These are phyloP conservation scores for Typhlichthys eigenmanni DNA, from an alignment of 2,797 vertebrate species.

Conservation along the genomic window DNA sequence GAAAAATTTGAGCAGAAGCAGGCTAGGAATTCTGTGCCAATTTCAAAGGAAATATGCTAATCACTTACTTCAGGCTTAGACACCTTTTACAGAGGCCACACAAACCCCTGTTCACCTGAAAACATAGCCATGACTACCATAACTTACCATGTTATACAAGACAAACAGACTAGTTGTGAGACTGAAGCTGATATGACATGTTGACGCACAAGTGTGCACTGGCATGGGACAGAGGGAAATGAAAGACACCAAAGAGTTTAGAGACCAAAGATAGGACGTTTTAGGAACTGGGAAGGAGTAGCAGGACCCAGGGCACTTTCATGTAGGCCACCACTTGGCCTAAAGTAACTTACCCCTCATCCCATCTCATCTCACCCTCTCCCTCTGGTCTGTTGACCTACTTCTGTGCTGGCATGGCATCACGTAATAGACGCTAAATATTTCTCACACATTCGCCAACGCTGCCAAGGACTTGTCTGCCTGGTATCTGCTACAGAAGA, in stretches of 20 bases:
- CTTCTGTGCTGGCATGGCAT: slow-evolving; percentile 29
- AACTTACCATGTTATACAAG: no score
- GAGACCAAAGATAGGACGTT: slow-evolving; percentile 12
- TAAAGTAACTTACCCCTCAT: slow-evolving; percentile 30
- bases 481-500: slow-evolving; percentile 10
- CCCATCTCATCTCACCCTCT: slow-evolving; percentile 24
- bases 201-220: no score
- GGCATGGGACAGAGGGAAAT: slow-evolving; percentile 4
- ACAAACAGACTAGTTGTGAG: no score
- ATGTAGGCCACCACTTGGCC: slow-evolving; percentile 30
- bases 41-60: no score
- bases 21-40: no score
- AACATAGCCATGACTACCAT: neutral
- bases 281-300: slow-evolving; percentile 18
- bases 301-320: slow-evolving; percentile 17
- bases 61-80: no score
- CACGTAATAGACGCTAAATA: slow-evolving; percentile 2
- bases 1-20: no score
- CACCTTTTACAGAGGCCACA: neutral
- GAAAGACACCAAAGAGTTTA: slow-evolving; percentile 1
- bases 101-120: neutral
- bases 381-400: slow-evolving; percentile 56
- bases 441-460: neutral
- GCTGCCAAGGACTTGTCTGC: slow-evolving; percentile 24
- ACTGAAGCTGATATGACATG: no score